A percentile compares a stretch with the other conserved stretches of the same genome.
phyloP scores from a whole-genome alignment of 1,140 invertebrate species.

The Zophobas atratus region DNA sequence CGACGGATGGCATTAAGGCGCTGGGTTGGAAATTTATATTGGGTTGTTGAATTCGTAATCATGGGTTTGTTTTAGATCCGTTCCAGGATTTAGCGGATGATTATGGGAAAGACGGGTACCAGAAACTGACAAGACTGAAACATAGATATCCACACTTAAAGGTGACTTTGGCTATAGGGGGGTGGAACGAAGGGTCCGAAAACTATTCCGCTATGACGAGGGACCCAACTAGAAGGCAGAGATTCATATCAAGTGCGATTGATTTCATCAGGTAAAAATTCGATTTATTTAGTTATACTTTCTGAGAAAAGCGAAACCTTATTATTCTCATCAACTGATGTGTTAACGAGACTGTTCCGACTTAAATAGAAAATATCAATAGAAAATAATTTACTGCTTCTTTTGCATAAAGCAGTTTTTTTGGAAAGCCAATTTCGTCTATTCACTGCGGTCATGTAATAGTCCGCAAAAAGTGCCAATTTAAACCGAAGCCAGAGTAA shows the following conservation, averaged over 20 bases:
- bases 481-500: no score
- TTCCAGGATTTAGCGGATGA: conserved; percentile 84
- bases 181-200: conserved; percentile 89
- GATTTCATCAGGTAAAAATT: conserved; percentile 74
- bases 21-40: conserved; percentile 68
- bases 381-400: no score
- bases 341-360: no score
- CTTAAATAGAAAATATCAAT: no score
- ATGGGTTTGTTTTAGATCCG: conserved; percentile 72
- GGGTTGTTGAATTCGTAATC: not conserved
- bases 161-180: conserved; percentile 86
- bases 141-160: conserved; percentile 81
- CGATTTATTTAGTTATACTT: not conserved
- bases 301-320: not conserved
- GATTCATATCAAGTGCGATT: conserved; percentile 78
- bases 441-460: no score
- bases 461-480: no score
- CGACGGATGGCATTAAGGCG: conserved; percentile 76
- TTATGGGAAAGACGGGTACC: conserved; percentile 81
- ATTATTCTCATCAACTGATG: no score
- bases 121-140: conserved; percentile 78
- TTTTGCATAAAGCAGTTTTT: no score
- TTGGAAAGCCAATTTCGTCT: no score
- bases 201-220: conserved; percentile 85
- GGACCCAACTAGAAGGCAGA: conserved; percentile 70